phyloP scores from a whole-genome alignment of 2,113 vertebrate species.

The Falco punctatus region DNA sequence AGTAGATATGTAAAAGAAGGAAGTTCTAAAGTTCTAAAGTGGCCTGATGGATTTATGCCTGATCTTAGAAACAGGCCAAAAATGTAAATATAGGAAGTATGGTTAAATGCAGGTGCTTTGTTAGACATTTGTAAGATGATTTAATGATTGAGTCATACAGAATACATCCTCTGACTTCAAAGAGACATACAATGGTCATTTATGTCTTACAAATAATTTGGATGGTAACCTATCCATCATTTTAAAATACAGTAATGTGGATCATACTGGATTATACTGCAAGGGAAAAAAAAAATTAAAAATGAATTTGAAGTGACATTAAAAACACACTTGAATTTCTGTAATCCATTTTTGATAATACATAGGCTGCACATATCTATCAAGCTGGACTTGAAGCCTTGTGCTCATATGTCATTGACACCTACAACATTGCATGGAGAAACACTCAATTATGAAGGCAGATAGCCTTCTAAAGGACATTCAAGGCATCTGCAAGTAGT shows the following conservation, averaged over 20 bases:
- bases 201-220: conserved; percentile 63
- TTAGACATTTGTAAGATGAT: conserved; percentile 66
- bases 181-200: conserved; percentile 52
- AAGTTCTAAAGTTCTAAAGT: conserved; percentile 75
- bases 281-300: not conserved
- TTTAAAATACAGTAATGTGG: conserved; percentile 52
- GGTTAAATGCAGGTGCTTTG: conserved; percentile 47
- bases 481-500: not conserved
- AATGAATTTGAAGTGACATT: conserved; percentile 43
- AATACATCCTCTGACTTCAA: conserved; percentile 51
- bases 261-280: conserved; percentile 44
- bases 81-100: conserved; percentile 60
- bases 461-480: not conserved
- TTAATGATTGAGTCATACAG: conserved; percentile 59
- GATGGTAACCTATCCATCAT: conserved; percentile 62
- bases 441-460: not conserved
- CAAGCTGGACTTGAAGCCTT: not conserved
- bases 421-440: not conserved
- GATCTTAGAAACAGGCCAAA: conserved; percentile 65
- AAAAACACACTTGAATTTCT: conserved; percentile 51
- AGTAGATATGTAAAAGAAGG: conserved; percentile 82
- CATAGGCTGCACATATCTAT: not conserved
- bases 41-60: conserved; percentile 63
- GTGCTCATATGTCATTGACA: not conserved
- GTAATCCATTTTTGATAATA: conserved; percentile 47